phyloP scores from a whole-genome alignment of 2,797 vertebrate genomes.

The Rhincodon typus region DNA sequence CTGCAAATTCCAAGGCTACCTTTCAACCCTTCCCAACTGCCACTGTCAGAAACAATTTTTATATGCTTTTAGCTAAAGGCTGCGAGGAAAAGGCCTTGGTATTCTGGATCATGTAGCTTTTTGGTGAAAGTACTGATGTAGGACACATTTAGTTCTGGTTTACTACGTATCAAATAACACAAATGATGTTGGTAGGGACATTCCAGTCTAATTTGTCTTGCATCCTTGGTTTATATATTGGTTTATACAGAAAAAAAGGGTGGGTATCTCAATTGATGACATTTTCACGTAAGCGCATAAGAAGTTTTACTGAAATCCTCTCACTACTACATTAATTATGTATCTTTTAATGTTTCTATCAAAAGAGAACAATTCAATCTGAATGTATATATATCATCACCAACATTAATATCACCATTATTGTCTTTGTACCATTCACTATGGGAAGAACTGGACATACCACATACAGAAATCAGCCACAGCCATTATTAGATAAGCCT shows the following conservation, averaged over 20 bases:
- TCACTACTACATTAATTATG: neutral
- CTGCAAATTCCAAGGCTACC: conserved; percentile 3
- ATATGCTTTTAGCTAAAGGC: conserved; percentile 7
- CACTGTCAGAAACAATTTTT: conserved; percentile 22
- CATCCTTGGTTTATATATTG: neutral
- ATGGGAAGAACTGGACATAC: neutral
- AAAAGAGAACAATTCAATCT: neutral
- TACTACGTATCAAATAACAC: neutral
- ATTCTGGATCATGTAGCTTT: neutral
- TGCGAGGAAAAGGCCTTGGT: neutral
- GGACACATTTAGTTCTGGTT: neutral
- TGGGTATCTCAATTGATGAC: neutral
- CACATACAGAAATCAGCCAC: neutral
- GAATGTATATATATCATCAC: neutral
- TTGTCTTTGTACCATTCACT: neutral
- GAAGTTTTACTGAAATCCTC: neutral
- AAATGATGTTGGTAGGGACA: neutral
- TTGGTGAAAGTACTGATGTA: neutral
- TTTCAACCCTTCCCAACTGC: conserved; percentile 13
- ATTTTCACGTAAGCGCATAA: neutral
- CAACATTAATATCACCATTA: neutral
- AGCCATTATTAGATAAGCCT: neutral
- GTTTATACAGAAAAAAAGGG: neutral
- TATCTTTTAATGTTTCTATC: neutral
- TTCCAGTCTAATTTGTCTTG: too few species aligned